Conservation (phyloP, 2,797 vertebrate species). For the Cryptoprocta ferox region DNA sequence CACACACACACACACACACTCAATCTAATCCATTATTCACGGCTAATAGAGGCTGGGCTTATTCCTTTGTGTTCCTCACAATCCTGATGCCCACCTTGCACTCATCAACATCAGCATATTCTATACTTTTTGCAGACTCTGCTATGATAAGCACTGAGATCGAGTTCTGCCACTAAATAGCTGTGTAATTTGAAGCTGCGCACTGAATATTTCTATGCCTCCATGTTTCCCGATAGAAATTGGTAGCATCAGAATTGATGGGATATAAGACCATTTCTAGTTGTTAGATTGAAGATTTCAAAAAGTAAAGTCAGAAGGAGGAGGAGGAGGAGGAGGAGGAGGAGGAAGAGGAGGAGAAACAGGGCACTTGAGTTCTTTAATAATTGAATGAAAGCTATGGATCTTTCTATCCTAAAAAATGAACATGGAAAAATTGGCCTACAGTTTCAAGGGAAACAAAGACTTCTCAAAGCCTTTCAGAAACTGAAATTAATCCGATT, state of each 20-base stretch:
- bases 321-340: no score
- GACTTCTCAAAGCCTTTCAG: not conserved
- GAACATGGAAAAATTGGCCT: not conserved
- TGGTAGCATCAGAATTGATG: not conserved
- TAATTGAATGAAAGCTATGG: not conserved
- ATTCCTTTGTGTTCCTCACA: not conserved
- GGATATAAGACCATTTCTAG: not conserved
- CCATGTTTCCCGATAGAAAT: not conserved
- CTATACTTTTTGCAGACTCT: not conserved
- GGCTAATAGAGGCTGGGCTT: not conserved
- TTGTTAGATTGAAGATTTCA: not conserved
- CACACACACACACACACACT: no score
- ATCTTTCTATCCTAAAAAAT: not conserved
- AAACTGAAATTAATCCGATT: not conserved
- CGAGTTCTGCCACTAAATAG: conserved; percentile 17
- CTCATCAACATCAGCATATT: not conserved
- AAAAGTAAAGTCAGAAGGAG: not conserved
- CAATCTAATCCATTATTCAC: not conserved
- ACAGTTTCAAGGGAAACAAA: not conserved
- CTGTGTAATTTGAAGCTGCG: not conserved
- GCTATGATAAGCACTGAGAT: conserved; percentile 1
- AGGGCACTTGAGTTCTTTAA: not conserved
- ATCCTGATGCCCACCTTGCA: not conserved
- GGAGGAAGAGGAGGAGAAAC: no score
- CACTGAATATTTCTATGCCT: not conserved